phyloP scores from a whole-genome alignment of 1,140 invertebrate genomes.

The Matsumurasca onukii region DNA sequence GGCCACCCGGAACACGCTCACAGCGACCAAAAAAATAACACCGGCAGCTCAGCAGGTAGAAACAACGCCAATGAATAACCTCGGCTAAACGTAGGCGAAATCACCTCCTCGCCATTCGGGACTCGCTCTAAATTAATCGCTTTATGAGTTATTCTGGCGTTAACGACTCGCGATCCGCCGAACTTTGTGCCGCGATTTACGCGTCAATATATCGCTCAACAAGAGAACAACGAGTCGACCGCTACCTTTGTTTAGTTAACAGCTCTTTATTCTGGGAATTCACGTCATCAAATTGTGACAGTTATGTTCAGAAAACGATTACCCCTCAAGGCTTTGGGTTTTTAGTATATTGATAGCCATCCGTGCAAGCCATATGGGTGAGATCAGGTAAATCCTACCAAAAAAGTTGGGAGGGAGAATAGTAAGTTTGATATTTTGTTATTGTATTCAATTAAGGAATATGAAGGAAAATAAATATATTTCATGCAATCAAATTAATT shows the following conservation, averaged over 20 bases:
- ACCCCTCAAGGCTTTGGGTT: too few species aligned
- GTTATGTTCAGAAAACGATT: too few species aligned
- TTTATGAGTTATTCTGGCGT: slow-evolving; percentile 20
- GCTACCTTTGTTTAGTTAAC: slow-evolving; percentile 9
- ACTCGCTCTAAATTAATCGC: slow-evolving; percentile 1
- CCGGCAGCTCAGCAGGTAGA: background rate
- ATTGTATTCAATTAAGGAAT: too few species aligned
- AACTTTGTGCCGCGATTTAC: slow-evolving; percentile 8
- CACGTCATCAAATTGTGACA: too few species aligned
- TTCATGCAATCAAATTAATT: too few species aligned
- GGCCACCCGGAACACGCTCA: slow-evolving; percentile 19
- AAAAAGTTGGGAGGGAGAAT: too few species aligned
- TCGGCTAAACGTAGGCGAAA: background rate
- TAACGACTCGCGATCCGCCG: slow-evolving; percentile 1
- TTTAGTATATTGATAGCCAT: too few species aligned
- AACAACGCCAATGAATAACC: background rate
- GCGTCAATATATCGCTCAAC: background rate
- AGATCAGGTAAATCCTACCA: too few species aligned
- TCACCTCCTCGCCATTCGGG: slow-evolving; percentile 12
- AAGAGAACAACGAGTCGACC: background rate
- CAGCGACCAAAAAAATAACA: background rate
- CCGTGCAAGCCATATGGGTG: too few species aligned
- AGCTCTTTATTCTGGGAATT: background rate
- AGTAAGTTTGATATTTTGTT: too few species aligned
- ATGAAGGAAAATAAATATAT: too few species aligned